A percentile compares a stretch with the other conserved stretches of the same genome.
These are phyloP conservation scores for Drosophila santomea DNA, from an alignment of 1,140 invertebrate species.

Conservation along the genomic window DNA sequence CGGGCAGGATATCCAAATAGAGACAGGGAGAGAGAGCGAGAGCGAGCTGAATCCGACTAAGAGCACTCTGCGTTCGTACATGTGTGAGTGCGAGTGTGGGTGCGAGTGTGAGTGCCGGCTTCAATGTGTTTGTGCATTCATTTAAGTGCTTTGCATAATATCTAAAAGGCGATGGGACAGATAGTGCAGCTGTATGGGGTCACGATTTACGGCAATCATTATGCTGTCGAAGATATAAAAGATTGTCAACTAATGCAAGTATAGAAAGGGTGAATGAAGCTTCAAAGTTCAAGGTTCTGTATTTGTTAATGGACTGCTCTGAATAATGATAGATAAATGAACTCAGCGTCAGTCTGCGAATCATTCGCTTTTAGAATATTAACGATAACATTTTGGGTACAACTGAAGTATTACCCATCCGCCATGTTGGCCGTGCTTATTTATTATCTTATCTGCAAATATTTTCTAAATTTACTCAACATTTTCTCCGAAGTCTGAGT, in stretches of 20 bases:
- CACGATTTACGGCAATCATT: constrained; percentile 14
- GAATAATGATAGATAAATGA: background rate
- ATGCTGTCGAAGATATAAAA: constrained; percentile 3
- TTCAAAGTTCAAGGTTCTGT: constrained; percentile 17
- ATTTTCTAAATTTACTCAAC: background rate
- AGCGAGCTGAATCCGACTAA: constrained; percentile 28
- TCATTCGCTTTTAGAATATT: no score
- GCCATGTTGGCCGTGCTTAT: background rate
- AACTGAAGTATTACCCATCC: background rate
- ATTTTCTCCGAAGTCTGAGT: background rate
- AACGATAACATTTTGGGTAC: no score
- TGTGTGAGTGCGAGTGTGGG: constrained; percentile 6
- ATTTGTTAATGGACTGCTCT: background rate
- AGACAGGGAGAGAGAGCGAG: background rate
- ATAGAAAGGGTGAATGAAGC: constrained; percentile 3
- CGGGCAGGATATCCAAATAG: background rate
- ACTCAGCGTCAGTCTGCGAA: no score
- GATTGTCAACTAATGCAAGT: background rate
- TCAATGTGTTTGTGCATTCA: constrained; percentile 41
- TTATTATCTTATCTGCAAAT: background rate
- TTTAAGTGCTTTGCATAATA: constrained; percentile 76
- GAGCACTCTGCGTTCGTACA: constrained; percentile 33
- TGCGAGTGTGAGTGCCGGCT: constrained; percentile 8
- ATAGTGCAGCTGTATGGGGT: constrained; percentile 17
- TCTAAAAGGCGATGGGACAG: constrained; percentile 32